Conservation (phyloP, 2,888 invertebrate genomes). For the Drosophila anceps region DNA sequence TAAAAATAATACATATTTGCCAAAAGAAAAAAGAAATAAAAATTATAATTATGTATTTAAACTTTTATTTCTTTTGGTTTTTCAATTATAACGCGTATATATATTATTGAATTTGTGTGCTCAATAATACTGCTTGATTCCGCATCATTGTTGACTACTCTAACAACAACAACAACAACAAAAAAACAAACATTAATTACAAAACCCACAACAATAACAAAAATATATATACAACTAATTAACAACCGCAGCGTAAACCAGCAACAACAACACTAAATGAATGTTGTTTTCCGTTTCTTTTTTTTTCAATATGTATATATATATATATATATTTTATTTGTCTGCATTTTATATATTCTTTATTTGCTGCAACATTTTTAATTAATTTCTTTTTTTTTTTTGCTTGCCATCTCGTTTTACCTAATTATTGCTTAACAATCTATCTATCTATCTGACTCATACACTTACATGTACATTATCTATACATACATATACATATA, state of each 20-base stretch:
- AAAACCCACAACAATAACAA: slow-evolving; percentile 52
- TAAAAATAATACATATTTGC: not conserved
- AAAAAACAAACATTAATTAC: slow-evolving; percentile 61
- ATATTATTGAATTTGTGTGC: slow-evolving; percentile 51
- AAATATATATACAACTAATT: slow-evolving; percentile 53
- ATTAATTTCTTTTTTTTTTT: slow-evolving; percentile 49
- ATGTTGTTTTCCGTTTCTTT: slow-evolving; percentile 9
- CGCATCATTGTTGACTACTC: slow-evolving; percentile 64
- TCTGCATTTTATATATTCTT: slow-evolving; percentile 12
- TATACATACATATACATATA: slow-evolving; percentile 15
- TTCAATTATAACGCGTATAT: slow-evolving; percentile 38
- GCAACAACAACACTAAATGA: slow-evolving; percentile 40
- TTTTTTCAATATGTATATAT: too few relatives aligned
- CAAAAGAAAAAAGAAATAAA: not conserved
- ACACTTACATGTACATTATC: slow-evolving; percentile 45
- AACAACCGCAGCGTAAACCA: slow-evolving; percentile 56
- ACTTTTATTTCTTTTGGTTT: slow-evolving; percentile 14
- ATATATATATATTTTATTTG: not conserved
- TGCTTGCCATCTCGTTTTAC: slow-evolving; percentile 28
- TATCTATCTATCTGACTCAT: slow-evolving; percentile 38
- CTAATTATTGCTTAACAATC: slow-evolving; percentile 25
- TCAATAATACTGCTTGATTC: slow-evolving; percentile 55
- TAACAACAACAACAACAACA: slow-evolving; percentile 35
- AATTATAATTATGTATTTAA: slow-evolving; percentile 31
- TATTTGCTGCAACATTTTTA: slow-evolving; percentile 51